Evolutionary conservation across 2,888 invertebrate species (phyloP).

Genomic region (Tiphia femorata): DNA sequence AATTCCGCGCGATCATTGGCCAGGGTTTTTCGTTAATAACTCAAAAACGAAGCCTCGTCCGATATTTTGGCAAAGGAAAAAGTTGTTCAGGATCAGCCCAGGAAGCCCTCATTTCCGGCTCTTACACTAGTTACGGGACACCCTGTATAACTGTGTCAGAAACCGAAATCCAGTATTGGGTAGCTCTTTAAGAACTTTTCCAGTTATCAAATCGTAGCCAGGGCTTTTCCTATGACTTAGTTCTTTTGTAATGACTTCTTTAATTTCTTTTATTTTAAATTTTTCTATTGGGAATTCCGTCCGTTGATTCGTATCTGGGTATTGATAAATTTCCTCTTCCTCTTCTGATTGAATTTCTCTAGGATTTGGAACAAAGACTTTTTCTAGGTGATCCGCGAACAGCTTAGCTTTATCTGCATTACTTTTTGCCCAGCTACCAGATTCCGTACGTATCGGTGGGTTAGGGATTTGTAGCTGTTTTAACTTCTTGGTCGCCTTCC

Average conservation of each 20-base stretch:
- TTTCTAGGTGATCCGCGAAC: slow-evolving; percentile 32
- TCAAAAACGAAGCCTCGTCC: no score
- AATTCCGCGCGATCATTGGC: no score
- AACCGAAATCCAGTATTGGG: slow-evolving; percentile 36
- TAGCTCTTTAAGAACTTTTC: slow-evolving; percentile 37
- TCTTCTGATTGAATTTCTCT: not conserved
- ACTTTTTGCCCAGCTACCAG: slow-evolving; percentile 34
- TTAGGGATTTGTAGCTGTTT: slow-evolving; percentile 21
- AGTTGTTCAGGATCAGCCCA: no score
- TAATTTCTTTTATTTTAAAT: not conserved
- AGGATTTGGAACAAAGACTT: slow-evolving; percentile 32
- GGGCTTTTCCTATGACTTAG: slow-evolving; percentile 28
- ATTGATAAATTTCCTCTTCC: not conserved
- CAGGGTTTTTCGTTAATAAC: no score
- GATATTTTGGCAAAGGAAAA: no score
- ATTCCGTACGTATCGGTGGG: slow-evolving; percentile 26
- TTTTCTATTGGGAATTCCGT: not conserved
- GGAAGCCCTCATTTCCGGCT: no score
- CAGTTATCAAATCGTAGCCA: slow-evolving; percentile 45
- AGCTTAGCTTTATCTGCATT: slow-evolving; percentile 32
- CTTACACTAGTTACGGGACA: no score
- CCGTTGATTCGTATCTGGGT: not conserved
- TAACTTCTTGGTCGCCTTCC: slow-evolving; percentile 37
- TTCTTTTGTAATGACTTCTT: not conserved
- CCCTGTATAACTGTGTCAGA: slow-evolving; percentile 28